phyloP scores from a whole-genome alignment of 2,113 vertebrate species.

The Lepus europaeus region DNA sequence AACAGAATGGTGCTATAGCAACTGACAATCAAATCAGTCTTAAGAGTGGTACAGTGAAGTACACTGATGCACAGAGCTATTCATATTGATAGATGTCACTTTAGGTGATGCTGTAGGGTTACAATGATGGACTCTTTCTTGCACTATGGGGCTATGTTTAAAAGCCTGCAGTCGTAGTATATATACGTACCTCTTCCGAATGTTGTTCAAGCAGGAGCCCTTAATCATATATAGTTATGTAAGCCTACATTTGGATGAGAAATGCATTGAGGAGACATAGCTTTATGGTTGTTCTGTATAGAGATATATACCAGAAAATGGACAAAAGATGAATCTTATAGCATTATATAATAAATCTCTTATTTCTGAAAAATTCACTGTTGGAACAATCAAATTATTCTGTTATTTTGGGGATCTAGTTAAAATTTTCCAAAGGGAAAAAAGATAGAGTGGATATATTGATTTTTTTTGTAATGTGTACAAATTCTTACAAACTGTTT shows the following conservation, averaged over 20 bases:
- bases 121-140: neutral
- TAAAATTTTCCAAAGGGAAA: conserved; percentile 22
- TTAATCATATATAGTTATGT: neutral
- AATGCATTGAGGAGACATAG: neutral
- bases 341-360: neutral
- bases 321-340: neutral
- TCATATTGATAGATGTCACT: neutral
- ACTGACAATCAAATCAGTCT: neutral
- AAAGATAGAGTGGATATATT: neutral
- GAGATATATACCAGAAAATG: neutral
- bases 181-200: neutral
- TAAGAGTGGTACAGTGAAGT: neutral
- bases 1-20: neutral
- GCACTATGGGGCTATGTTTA: neutral
- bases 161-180: neutral
- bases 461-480: neutral
- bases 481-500: neutral
- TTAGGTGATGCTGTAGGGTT: neutral
- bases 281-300: neutral
- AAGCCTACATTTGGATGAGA: conserved; percentile 1
- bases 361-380: neutral
- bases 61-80: too few relatives aligned
- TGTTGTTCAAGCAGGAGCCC: neutral
- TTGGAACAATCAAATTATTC: neutral
- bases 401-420: neutral